Evolutionary conservation across 2,888 invertebrate genomes (phyloP).

Genomic region (Fissipunctia ypsillon): DNA sequence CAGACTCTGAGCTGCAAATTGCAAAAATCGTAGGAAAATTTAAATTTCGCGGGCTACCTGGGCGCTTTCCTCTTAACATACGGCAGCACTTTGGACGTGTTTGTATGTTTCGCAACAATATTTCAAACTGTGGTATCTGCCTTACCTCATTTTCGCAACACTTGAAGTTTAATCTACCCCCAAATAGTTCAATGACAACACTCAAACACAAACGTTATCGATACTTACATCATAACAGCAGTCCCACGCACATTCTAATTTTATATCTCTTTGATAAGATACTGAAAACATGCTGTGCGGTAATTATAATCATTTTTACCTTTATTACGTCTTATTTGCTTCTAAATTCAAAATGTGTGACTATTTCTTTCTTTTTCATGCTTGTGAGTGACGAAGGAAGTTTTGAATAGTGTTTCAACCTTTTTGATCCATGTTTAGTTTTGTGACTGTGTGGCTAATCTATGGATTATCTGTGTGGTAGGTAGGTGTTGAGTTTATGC

Average conservation of each 20-base stretch:
- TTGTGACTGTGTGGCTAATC: slow-evolving; percentile 67
- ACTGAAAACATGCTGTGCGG: slow-evolving; percentile 52
- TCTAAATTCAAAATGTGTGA: slow-evolving; percentile 78
- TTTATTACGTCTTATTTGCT: slow-evolving; percentile 6
- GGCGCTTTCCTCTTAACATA: too few relatives aligned
- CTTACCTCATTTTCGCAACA: neutral
- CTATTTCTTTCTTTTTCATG: slow-evolving; percentile 75
- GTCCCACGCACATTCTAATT: slow-evolving; percentile 31
- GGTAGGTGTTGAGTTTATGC: slow-evolving; percentile 20
- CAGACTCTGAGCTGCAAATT: too few relatives aligned
- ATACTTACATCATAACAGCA: slow-evolving; percentile 40
- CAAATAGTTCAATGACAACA: slow-evolving; percentile 22
- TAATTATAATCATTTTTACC: slow-evolving; percentile 38
- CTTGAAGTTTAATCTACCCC: neutral
- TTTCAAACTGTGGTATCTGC: neutral
- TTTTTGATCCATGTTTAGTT: slow-evolving; percentile 47
- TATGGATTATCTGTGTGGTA: slow-evolving; percentile 40
- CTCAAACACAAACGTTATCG: slow-evolving; percentile 28
- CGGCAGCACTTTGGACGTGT: neutral
- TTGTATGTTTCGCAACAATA: neutral
- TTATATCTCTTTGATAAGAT: slow-evolving; percentile 52
- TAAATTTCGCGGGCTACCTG: too few relatives aligned
- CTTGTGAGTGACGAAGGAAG: slow-evolving; percentile 54
- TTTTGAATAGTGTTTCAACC: neutral
- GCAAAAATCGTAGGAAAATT: too few relatives aligned